A percentile compares a stretch with the other conserved stretches of the same genome.
Evolutionary conservation across 2,888 invertebrate species (phyloP).

Genomic region (Hyppa rectilinea): DNA sequence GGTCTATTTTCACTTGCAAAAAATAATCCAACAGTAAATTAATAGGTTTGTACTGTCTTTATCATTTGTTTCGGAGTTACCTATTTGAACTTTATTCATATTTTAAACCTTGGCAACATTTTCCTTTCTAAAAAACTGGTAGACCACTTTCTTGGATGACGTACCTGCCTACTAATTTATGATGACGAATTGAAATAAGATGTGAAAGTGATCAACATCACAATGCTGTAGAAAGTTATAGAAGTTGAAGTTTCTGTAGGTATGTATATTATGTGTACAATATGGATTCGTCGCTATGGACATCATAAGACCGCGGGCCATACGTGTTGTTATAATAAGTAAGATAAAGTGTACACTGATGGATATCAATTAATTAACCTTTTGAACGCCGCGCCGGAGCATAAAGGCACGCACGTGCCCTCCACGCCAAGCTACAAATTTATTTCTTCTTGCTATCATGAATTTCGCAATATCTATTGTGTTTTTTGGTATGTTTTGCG

Average conservation of each 20-base stretch:
- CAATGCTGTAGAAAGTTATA: too few relatives aligned
- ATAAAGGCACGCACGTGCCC: too few relatives aligned
- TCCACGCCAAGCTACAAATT: too few relatives aligned
- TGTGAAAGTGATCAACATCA: slow-evolving; percentile 7
- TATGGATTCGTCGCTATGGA: neutral
- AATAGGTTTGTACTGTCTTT: neutral
- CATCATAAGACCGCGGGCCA: neutral
- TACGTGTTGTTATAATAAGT: neutral
- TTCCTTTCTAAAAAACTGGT: neutral
- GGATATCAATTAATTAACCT: slow-evolving; percentile 44
- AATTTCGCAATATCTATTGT: too few relatives aligned
- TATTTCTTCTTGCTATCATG: too few relatives aligned
- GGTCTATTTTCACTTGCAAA: neutral
- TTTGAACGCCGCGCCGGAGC: too few relatives aligned
- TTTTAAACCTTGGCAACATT: neutral
- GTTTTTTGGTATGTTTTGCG: too few relatives aligned
- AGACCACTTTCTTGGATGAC: neutral
- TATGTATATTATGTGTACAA: too few relatives aligned
- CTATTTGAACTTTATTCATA: neutral
- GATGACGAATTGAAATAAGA: slow-evolving; percentile 7
- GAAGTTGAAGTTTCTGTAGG: too few relatives aligned
- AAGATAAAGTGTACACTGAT: slow-evolving; percentile 3
- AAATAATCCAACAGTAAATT: neutral
- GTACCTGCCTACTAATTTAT: neutral
- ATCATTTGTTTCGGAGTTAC: neutral